Conservation (phyloP, 2,888 invertebrate species). For the Philereme vetulata region DNA sequence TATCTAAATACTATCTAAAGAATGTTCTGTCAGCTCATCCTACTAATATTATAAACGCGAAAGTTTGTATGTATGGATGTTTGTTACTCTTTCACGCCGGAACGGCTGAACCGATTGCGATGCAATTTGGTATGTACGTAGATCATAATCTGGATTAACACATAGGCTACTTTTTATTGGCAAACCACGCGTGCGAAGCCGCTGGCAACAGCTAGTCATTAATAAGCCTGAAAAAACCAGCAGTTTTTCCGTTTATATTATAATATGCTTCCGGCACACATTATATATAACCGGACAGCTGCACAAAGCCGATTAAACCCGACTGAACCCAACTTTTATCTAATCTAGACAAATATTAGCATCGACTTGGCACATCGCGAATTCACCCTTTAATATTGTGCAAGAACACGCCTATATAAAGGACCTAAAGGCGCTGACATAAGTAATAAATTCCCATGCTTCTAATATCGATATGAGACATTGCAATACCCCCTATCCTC, state of each 20-base stretch:
- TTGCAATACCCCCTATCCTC: constrained; percentile 50
- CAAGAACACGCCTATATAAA: constrained; percentile 35
- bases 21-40: no score
- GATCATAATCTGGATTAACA: no score
- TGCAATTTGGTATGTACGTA: no score
- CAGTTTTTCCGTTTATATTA: constrained; percentile 18
- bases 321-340: constrained; percentile 57
- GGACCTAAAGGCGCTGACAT: constrained; percentile 40
- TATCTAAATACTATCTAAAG: no score
- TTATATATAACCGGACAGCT: constrained; percentile 45
- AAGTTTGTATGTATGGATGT: no score
- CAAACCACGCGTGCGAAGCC: no score
- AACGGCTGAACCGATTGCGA: no score
- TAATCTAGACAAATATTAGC: constrained; percentile 71
- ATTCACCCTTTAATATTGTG: constrained; percentile 46
- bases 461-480: constrained; percentile 30
- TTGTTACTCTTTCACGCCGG: no score
- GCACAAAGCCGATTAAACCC: constrained; percentile 47
- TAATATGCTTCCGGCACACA: constrained; percentile 39
- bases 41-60: no score
- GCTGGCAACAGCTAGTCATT: no score
- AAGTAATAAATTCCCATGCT: constrained; percentile 45
- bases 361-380: constrained; percentile 59
- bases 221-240: not conserved
- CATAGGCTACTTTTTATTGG: no score